Evolutionary conservation across 2,797 vertebrate genomes (phyloP).

Genomic region (Molossus alvarezi): DNA sequence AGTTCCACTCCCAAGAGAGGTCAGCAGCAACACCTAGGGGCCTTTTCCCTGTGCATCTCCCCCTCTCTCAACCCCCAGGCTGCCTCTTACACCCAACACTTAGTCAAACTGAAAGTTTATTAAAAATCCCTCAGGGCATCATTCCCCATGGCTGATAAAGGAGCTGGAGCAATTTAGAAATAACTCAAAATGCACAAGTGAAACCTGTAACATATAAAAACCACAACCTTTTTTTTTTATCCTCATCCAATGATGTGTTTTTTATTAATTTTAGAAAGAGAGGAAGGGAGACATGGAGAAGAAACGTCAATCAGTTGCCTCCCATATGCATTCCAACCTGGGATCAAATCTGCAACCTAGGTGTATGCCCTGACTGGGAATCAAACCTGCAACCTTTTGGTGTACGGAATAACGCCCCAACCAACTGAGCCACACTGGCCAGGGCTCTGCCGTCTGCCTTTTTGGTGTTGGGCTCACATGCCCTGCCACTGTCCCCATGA

Average conservation of each 20-base stretch:
- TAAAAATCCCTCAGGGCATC: not conserved
- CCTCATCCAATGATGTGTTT: too few relatives aligned
- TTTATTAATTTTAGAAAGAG: too few relatives aligned
- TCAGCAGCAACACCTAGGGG: not conserved
- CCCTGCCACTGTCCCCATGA: not conserved
- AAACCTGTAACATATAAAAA: rapidly evolving
- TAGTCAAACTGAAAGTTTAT: not conserved
- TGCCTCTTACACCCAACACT: not conserved
- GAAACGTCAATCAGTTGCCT: too few relatives aligned
- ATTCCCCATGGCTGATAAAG: not conserved
- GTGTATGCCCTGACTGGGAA: too few relatives aligned
- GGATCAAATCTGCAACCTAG: too few relatives aligned
- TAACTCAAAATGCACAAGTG: not conserved
- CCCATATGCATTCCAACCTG: too few relatives aligned
- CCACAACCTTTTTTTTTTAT: not conserved
- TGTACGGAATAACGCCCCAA: too few relatives aligned
- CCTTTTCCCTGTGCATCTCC: not conserved
- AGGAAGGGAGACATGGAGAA: too few relatives aligned
- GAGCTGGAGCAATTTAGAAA: not conserved
- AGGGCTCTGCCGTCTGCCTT: not conserved
- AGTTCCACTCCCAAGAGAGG: not conserved
- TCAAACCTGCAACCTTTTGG: too few relatives aligned
- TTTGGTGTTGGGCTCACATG: not conserved
- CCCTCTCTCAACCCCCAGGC: not conserved
- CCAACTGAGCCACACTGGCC: not conserved